Conservation (phyloP, 2,113 vertebrate species). For the Sapayoa aenigma region DNA sequence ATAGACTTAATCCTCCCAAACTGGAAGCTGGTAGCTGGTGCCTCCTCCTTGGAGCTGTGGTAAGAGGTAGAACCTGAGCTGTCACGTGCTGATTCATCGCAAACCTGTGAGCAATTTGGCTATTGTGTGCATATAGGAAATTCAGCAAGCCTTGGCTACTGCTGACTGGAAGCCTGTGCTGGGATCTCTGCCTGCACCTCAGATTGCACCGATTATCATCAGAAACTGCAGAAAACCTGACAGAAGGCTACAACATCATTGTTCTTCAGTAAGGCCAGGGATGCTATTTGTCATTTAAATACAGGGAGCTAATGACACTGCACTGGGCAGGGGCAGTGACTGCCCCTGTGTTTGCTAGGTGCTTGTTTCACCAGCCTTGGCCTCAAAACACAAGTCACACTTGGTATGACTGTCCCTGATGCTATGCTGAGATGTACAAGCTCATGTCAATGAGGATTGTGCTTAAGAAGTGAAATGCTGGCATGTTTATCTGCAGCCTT, state of each 20-base stretch:
- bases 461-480: neutral
- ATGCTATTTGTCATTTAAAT: neutral
- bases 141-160: neutral
- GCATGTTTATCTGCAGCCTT: neutral
- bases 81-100: neutral
- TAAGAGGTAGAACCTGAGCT: neutral
- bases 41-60: neutral
- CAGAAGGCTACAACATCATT: neutral
- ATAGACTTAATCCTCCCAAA: neutral
- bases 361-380: neutral
- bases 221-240: neutral
- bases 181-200: neutral
- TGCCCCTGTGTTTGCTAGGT: neutral
- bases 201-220: neutral
- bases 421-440: neutral
- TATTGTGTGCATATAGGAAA: neutral
- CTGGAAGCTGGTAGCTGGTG: neutral
- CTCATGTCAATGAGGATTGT: neutral
- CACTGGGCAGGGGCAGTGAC: neutral
- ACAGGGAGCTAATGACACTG: neutral
- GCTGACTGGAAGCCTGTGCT: neutral
- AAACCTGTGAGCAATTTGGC: neutral
- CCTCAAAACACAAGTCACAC: too few species aligned
- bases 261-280: neutral
- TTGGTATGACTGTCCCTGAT: neutral